These are phyloP conservation scores for Agrochola litura DNA, from an alignment of 2,888 invertebrate genomes.

Conservation along the genomic window DNA sequence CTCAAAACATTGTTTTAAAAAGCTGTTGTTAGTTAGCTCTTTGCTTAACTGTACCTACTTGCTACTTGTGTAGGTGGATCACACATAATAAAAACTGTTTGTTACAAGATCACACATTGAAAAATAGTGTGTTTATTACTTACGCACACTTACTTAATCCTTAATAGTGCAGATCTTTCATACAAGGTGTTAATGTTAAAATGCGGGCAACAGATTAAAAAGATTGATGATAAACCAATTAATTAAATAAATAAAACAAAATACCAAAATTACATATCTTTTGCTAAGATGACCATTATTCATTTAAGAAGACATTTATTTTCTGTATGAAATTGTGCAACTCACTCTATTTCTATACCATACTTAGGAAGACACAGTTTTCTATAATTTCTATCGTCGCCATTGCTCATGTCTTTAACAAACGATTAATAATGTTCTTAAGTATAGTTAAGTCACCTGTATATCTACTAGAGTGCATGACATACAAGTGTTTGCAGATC, in stretches of 20 bases:
- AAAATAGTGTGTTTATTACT: not conserved
- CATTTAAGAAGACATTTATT: not conserved
- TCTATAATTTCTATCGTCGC: not conserved
- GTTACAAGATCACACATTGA: conserved; percentile 21
- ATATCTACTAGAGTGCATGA: not conserved
- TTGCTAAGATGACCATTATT: not conserved
- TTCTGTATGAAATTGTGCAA: not conserved
- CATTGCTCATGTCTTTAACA: not conserved
- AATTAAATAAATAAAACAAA: not conserved
- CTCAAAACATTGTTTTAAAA: too few species aligned
- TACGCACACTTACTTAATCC: conserved; percentile 1
- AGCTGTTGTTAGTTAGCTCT: not conserved
- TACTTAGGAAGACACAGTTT: not conserved
- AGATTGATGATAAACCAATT: not conserved
- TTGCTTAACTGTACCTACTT: conserved; percentile 26
- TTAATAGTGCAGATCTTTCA: conserved; percentile 30
- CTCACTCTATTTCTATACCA: not conserved
- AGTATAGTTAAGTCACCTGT: not conserved
- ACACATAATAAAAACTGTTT: conserved; percentile 33
- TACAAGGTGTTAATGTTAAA: conserved; percentile 6
- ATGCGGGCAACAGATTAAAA: not conserved
- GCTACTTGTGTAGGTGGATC: conserved; percentile 10
- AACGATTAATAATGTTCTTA: not conserved
- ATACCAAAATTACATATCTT: not conserved
- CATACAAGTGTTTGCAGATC: not conserved